Base-by-base conservation (phyloP, 2,113 vertebrate genomes). In the Melanerpes aurifrons region DNA sequence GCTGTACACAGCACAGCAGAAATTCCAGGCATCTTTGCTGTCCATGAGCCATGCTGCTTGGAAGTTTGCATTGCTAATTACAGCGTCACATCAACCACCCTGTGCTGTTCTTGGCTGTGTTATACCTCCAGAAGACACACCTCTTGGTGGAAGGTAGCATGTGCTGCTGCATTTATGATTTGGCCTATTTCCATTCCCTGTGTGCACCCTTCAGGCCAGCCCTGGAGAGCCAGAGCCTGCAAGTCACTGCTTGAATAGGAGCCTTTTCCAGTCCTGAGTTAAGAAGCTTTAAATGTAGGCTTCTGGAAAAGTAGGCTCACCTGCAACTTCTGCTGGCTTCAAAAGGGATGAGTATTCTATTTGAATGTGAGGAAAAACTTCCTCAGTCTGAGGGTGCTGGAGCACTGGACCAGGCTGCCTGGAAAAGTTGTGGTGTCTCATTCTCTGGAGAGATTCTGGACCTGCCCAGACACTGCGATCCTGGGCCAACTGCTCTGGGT, bases 31-130 rank as follows among this genome's bases (percentile, higher is more conserved):
- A 7, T 12, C 32, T 61, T 18, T 15, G 2, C 47, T 68, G 53
- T 31, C 66, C 10, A 0, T 1, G 4, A 32, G 21, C 48, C 48
- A 1, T 2, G 40, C 5, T 56, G 29, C 70, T 68, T 58, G 47
- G 21, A 56, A 43, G 25, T 12, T 18, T 9, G 13, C n/a, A 13
- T 7, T 68, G 81, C 20, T 48, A 56, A 8, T 66, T 15, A 3
- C 18, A 69, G 10, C 37, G 21, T 22, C 67, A 3, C 40, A 10
- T 25, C 32, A n/a, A 28, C 15, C 8, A 4, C 58, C 40, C 35
- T 20, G 6, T 9, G 59, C 86, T 93, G 59, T 28, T 71, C 47
- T 50, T 61, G 50, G 24, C 76, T 57, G 45, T 14, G 20, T 63
- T 58, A 3, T 17, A 2, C 12, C 35, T 83, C 35, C 50, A 53